Evolutionary conservation across 2,888 invertebrate genomes (phyloP).

Genomic region (Acanthopleura granulata): DNA sequence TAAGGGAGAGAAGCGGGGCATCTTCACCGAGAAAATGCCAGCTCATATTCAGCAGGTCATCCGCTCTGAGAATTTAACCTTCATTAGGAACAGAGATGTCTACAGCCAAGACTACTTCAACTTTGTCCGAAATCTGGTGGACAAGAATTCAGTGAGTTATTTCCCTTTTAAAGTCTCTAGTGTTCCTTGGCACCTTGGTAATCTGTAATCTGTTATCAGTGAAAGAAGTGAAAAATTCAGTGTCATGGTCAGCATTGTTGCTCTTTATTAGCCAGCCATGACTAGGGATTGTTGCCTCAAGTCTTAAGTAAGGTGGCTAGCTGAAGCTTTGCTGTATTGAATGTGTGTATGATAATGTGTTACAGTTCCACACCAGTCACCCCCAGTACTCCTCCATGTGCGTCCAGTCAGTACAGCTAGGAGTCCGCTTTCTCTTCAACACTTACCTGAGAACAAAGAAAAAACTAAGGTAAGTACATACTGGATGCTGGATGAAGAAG

Average conservation of each 20-base stretch:
- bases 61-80: constrained; percentile 71
- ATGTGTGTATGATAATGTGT: background rate
- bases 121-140: constrained; percentile 67
- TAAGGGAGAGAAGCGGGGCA: constrained; percentile 70
- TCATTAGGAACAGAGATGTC: constrained; percentile 71
- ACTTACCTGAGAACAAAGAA: constrained; percentile 70
- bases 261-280: too few species aligned
- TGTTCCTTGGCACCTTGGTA: too few species aligned
- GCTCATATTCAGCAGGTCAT: constrained; percentile 68
- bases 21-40: constrained; percentile 70
- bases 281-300: too few species aligned
- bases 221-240: too few species aligned
- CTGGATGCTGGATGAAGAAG: too few species aligned
- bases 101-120: constrained; percentile 70
- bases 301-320: too few species aligned
- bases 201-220: too few species aligned
- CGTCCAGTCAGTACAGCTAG: constrained; percentile 63
- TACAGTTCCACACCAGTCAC: constrained; percentile 39
- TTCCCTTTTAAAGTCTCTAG: too few species aligned
- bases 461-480: constrained; percentile 55
- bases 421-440: constrained; percentile 70
- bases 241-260: too few species aligned
- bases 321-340: background rate
- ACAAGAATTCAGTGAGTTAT: constrained; percentile 46
- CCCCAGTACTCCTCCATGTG: constrained; percentile 50